Conservation (phyloP, 2,888 invertebrate species). For the Meteorus cinctellus region DNA sequence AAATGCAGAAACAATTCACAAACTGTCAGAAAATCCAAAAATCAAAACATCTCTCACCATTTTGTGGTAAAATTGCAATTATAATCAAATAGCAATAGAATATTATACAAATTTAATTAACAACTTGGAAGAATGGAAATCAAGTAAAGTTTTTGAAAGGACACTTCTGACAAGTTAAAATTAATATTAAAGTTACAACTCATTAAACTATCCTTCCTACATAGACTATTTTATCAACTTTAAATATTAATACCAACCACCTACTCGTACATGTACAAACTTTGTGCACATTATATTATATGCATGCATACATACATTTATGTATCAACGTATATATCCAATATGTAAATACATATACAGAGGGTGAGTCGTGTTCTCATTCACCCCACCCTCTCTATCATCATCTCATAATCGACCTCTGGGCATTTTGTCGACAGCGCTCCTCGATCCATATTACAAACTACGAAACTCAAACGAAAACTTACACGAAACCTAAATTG, state of each 20-base stretch:
- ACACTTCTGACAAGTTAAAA: conserved; percentile 48
- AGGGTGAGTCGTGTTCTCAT: neutral
- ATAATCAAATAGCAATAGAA: no score
- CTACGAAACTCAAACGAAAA: neutral
- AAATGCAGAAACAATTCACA: no score
- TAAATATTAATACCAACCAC: conserved; percentile 62
- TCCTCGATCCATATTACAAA: neutral
- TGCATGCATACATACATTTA: neutral
- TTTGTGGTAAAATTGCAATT: no score
- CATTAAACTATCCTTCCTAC: conserved; percentile 54
- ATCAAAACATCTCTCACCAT: no score
- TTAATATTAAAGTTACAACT: conserved; percentile 60
- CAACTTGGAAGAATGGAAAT: neutral
- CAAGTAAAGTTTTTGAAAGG: neutral
- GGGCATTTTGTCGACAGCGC: neutral
- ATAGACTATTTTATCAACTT: conserved; percentile 62
- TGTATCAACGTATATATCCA: neutral
- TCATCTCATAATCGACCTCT: neutral
- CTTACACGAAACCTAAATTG: conserved; percentile 7
- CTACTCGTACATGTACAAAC: neutral
- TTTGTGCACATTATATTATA: neutral
- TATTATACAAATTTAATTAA: neutral
- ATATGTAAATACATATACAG: neutral
- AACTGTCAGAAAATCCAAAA: no score
- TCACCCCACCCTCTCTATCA: neutral